Conservation (phyloP, 2,797 vertebrate genomes). For the Loriculus beryllinus region DNA sequence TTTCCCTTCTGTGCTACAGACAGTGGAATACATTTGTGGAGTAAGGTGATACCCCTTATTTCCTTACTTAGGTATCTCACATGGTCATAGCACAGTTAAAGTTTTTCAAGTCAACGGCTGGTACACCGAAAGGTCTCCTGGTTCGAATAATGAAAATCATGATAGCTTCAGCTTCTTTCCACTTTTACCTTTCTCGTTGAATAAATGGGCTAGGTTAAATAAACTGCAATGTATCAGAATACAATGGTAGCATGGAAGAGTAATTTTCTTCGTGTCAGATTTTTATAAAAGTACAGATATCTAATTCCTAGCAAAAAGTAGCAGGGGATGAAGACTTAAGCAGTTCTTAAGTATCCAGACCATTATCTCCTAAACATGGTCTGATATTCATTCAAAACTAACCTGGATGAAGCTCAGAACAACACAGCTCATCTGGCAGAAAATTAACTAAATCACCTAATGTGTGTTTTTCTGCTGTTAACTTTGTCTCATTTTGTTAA, state of each 20-base stretch:
- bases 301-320: neutral
- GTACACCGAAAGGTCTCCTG: neutral
- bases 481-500: too few species aligned
- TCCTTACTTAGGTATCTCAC: neutral
- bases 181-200: neutral
- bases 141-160: neutral
- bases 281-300: neutral
- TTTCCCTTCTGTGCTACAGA: neutral
- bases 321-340: neutral
- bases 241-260: neutral
- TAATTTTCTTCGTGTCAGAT: neutral
- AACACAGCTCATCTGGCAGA: neutral
- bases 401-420: neutral
- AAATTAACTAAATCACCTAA: neutral
- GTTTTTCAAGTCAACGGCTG: neutral
- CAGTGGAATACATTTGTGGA: neutral
- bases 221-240: neutral
- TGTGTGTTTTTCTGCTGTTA: neutral
- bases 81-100: neutral
- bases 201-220: neutral
- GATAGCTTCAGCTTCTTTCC: constrained; percentile 6
- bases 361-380: neutral
- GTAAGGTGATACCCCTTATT: neutral
- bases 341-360: neutral
- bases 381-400: neutral